A percentile compares a stretch with the other conserved stretches of the same genome.
Conservation (phyloP, 2,797 vertebrate species). For the Apodemus agrarius region DNA sequence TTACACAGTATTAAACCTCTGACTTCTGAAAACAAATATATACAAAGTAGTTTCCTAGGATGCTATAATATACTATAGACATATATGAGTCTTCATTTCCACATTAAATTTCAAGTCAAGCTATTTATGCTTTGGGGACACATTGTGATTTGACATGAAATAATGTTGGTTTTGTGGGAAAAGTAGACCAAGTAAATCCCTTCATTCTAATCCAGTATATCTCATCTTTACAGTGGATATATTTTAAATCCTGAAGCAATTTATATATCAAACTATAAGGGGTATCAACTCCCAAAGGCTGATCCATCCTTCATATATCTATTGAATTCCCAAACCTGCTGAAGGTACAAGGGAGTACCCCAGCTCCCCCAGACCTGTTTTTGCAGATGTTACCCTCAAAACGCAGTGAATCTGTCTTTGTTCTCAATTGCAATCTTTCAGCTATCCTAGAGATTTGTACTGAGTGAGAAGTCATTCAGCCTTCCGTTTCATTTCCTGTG, state of each 20-base stretch:
- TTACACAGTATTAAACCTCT: conserved; percentile 71
- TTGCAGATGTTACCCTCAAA: conserved; percentile 61
- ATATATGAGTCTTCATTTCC: conserved; percentile 41
- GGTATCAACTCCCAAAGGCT: conserved; percentile 40
- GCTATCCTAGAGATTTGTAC: conserved; percentile 41
- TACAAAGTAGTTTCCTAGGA: conserved; percentile 31
- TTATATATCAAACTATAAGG: conserved; percentile 68
- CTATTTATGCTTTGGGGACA: conserved; percentile 58
- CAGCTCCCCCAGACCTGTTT: neutral
- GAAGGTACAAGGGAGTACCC: neutral
- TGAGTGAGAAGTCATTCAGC: neutral
- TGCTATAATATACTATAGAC: conserved; percentile 72
- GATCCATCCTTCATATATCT: conserved; percentile 20
- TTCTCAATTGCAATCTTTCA: neutral
- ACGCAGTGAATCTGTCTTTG: conserved; percentile 52
- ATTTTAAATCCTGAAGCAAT: conserved; percentile 73
- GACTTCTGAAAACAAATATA: conserved; percentile 71
- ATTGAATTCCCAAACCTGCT: conserved; percentile 34
- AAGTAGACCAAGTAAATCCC: conserved; percentile 72
- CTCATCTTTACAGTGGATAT: neutral
- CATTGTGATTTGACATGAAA: conserved; percentile 62
- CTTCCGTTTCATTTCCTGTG: conserved; percentile 67
- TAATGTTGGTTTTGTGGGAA: conserved; percentile 56
- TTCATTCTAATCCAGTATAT: conserved; percentile 73
- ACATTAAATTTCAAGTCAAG: conserved; percentile 37